Conservation (phyloP, 2,888 invertebrate genomes). For the Idaea biselata region DNA sequence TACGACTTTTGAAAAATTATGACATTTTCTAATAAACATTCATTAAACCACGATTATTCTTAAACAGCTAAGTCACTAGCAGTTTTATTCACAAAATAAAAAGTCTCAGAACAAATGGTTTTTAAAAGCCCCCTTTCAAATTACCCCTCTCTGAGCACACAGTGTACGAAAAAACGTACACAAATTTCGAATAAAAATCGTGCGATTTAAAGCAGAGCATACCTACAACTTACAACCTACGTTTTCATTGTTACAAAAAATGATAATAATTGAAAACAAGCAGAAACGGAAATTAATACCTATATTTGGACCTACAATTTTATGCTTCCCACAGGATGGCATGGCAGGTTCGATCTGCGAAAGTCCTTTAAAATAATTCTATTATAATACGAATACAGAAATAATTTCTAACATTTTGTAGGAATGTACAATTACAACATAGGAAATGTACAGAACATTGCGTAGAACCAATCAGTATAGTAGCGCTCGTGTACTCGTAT, state of each 20-base stretch:
- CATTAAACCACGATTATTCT: too few relatives aligned
- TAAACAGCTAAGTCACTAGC: too few relatives aligned
- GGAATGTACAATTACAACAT: too few relatives aligned
- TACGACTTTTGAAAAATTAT: too few relatives aligned
- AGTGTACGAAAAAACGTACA: too few relatives aligned
- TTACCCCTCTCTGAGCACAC: too few relatives aligned
- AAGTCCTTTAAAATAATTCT: slow-evolving; percentile 37
- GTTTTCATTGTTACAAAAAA: background rate
- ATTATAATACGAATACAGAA: background rate
- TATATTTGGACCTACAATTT: slow-evolving; percentile 58
- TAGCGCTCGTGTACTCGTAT: too few relatives aligned
- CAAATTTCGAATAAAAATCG: background rate
- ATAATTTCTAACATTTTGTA: background rate
- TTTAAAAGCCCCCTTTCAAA: too few relatives aligned
- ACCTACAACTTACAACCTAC: background rate
- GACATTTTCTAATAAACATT: too few relatives aligned
- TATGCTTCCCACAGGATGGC: slow-evolving; percentile 45
- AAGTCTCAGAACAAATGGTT: too few relatives aligned
- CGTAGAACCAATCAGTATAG: background rate
- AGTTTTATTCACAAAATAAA: too few relatives aligned
- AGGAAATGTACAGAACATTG: background rate
- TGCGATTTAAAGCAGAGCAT: background rate
- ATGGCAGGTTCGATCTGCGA: slow-evolving; percentile 60
- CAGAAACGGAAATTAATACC: slow-evolving; percentile 8
- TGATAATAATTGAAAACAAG: background rate